phyloP scores from a whole-genome alignment of 2,888 invertebrate genomes.

The Rhorus exstirpatorius region DNA sequence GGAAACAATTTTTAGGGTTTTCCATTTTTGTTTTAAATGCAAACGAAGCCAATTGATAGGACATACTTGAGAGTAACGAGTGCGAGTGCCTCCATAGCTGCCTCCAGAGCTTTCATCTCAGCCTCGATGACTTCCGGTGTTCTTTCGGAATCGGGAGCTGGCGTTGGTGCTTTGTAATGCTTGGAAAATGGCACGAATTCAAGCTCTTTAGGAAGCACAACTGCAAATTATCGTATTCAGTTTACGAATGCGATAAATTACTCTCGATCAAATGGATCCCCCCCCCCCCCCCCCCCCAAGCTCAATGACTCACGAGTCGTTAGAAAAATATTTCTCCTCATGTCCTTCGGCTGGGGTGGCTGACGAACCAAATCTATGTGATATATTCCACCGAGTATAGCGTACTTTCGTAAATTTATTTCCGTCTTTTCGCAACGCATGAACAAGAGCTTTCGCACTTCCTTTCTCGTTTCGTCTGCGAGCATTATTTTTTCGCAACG shows the following conservation, averaged over 20 bases:
- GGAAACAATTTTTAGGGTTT: too few relatives aligned
- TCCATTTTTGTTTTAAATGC: background rate
- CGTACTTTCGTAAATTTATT: conserved; percentile 92
- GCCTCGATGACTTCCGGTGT: conserved; percentile 93
- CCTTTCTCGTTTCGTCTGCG: conserved; percentile 85
- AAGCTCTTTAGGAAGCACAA: conserved; percentile 88
- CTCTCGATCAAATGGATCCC: too few relatives aligned
- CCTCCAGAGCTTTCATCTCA: conserved; percentile 91
- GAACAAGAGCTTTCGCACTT: conserved; percentile 77
- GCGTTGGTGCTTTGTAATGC: conserved; percentile 90
- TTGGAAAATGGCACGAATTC: conserved; percentile 89
- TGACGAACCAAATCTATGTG: conserved; percentile 91
- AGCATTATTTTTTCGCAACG: background rate
- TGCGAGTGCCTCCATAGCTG: conserved; percentile 91
- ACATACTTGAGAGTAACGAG: conserved; percentile 91
- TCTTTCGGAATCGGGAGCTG: conserved; percentile 89
- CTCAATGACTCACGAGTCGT: conserved; percentile 88
- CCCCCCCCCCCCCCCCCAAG: too few relatives aligned
- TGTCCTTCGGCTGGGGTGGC: conserved; percentile 91
- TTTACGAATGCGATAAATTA: too few relatives aligned
- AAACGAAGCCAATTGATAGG: background rate
- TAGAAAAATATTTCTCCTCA: conserved; percentile 86
- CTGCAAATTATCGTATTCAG: conserved; percentile 82
- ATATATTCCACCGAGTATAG: conserved; percentile 92
- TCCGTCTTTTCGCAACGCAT: conserved; percentile 84